Evolutionary conservation across 2,888 invertebrate genomes (phyloP).

Genomic region (Thumatha senex): DNA sequence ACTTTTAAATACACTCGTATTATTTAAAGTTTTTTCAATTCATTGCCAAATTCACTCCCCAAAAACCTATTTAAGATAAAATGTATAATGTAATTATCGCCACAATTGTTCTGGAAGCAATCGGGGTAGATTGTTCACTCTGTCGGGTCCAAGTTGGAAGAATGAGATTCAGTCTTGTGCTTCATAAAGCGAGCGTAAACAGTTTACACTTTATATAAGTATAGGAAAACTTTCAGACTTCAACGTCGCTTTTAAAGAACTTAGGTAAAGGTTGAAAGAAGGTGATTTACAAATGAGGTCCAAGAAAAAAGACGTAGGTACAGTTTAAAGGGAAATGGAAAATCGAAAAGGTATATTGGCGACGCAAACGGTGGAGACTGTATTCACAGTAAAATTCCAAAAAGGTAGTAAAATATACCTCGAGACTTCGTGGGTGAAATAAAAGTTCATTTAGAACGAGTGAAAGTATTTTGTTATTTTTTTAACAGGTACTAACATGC

Average conservation of each 20-base stretch:
- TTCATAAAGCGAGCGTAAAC: not conserved
- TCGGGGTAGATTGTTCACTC: not conserved
- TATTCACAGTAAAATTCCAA: not conserved
- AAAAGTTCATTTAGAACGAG: too few species aligned
- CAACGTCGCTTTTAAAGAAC: not conserved
- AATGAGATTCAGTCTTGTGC: not conserved
- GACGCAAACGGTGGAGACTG: not conserved
- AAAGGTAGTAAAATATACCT: not conserved
- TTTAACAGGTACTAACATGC: too few species aligned
- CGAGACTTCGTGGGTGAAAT: too few species aligned
- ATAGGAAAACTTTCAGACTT: not conserved
- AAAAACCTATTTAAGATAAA: too few species aligned
- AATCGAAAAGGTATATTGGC: not conserved
- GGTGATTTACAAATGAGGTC: not conserved
- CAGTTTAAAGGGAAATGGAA: not conserved
- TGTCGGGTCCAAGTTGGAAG: constrained; percentile 1
- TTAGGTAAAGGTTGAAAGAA: not conserved
- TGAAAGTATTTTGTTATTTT: too few species aligned
- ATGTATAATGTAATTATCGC: not conserved
- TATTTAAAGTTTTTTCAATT: too few species aligned
- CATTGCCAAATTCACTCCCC: too few species aligned
- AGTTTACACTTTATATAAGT: not conserved
- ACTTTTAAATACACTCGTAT: too few species aligned
- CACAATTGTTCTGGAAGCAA: not conserved
- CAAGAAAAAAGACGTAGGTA: not conserved